These are phyloP conservation scores for Tokudaia tokunoshimensis DNA, from an alignment of 2,797 vertebrate species.

Conservation along the genomic window DNA sequence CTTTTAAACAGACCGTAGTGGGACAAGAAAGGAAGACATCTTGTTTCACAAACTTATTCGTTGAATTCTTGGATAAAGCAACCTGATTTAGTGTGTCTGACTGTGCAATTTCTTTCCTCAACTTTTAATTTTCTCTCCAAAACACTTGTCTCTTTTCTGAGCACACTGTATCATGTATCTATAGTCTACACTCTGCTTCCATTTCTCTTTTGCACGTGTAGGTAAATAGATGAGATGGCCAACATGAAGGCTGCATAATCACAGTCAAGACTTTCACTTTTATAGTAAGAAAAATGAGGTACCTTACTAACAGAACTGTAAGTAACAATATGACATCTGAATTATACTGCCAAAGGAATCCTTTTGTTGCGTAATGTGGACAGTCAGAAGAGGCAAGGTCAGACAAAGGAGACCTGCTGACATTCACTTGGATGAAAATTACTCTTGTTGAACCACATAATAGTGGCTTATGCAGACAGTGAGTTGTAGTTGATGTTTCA, in stretches of 20 bases:
- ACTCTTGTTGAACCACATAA: not conserved
- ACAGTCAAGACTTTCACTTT: not conserved
- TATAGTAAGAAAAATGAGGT: not conserved
- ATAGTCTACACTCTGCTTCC: not conserved
- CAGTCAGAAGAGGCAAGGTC: not conserved
- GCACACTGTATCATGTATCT: not conserved
- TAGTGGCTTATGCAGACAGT: too few species aligned
- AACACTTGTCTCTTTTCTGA: not conserved
- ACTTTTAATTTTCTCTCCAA: not conserved
- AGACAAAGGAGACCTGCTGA: not conserved
- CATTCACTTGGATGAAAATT: not conserved
- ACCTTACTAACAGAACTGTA: not conserved
- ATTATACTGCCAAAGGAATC: not conserved
- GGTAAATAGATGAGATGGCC: not conserved
- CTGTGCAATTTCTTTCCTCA: not conserved
- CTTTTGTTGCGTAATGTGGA: not conserved
- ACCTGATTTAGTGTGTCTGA: not conserved
- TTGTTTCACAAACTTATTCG: not conserved
- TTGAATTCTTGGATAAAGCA: not conserved
- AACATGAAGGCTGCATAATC: not conserved
- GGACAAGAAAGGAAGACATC: not conserved
- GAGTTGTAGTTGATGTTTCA: not conserved
- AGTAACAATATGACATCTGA: not conserved
- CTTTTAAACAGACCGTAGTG: constrained; percentile 15
- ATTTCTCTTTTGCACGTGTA: not conserved